Evolutionary conservation across 2,888 invertebrate genomes (phyloP), one percentile per base, ranked within the genome.

Genomic region (Eudemis profundana): DNA sequence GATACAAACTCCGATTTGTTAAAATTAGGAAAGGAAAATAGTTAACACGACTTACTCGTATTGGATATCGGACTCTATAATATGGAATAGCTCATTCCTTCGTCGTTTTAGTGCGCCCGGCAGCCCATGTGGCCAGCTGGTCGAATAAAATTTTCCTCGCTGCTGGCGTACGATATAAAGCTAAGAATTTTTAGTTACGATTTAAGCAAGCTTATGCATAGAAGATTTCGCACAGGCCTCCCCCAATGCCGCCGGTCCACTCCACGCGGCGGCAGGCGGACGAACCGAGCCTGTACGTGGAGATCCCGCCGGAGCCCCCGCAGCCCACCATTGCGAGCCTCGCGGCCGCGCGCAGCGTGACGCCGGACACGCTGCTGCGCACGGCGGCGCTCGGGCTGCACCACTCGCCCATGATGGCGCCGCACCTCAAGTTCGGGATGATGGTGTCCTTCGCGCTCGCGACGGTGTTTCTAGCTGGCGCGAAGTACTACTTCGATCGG

Each of bases 401-500:
- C 40, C 87, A 86, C 70, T 85, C 89, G 50, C 92, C 92, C 49
- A 81, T 93, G 78, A 89, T 93, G 80, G 93, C 93, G 10, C 92
- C 94, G 14, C 94, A 94, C 70, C 84, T 95, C 51, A 95, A 95
- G 84, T 95, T 94, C 78, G 95, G 94, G 60, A 94, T 96, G 88
- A 95, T 96, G 88, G 94, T 95, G 40, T 95, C 95, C 0, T 93
- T 96, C 73, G 94, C 94, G 12, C 82, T 96, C 49, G 94, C 95
- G 1, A 94, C 95, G 0, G 93, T 95, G 38, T 95, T 96, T 77
- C 89, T 96, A 53, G 95, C 94, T 0, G 95, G 94, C 27, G 94
- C 94, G 21, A 96, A 95, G 85, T 95, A 95, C 81, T 96, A 95
- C 78, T 95, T 96, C 68, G 95, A 95, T 78, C 92, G 93, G 74